These are phyloP conservation scores for Gymnocephalus cernua DNA, from an alignment of 2,113 vertebrate genomes.

Conservation along the genomic window DNA sequence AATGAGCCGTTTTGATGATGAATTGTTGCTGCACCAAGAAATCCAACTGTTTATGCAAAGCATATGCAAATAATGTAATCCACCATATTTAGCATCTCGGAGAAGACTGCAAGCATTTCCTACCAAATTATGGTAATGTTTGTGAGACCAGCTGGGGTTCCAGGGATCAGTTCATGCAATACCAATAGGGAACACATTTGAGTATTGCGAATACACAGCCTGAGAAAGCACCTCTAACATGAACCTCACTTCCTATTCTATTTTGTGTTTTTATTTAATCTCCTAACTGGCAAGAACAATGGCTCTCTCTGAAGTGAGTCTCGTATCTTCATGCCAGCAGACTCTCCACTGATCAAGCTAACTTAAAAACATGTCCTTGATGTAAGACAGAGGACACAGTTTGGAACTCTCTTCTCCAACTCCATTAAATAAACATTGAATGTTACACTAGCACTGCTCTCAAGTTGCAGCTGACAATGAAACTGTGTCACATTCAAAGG, in stretches of 20 bases:
- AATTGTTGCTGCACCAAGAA: background rate
- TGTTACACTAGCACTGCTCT: slow-evolving; percentile 4
- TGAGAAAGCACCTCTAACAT: background rate
- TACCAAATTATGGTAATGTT: background rate
- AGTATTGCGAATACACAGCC: too few relatives aligned
- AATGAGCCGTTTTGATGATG: background rate
- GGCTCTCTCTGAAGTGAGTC: slow-evolving; percentile 4
- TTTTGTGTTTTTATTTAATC: slow-evolving; percentile 19
- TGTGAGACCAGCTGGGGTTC: background rate
- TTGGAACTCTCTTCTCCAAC: slow-evolving; percentile 25
- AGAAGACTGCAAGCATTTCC: background rate
- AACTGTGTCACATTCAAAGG: slow-evolving; percentile 45
- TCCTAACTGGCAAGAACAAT: slow-evolving; percentile 27
- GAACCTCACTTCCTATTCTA: slow-evolving; percentile 12
- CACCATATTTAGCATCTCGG: background rate
- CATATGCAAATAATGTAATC: background rate
- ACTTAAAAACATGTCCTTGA: slow-evolving; percentile 45
- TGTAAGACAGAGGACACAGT: slow-evolving; percentile 32
- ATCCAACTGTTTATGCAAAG: slow-evolving; percentile 12
- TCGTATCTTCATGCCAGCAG: slow-evolving; percentile 1
- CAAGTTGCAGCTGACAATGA: slow-evolving; percentile 23
- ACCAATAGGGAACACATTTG: background rate
- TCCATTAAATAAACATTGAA: slow-evolving; percentile 59
- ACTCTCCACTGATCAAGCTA: background rate
- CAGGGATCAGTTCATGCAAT: too few relatives aligned